A percentile compares a stretch with the other conserved stretches of the same genome.
phyloP scores from a whole-genome alignment of 2,888 invertebrate species.

The Platycnemis pennipes region DNA sequence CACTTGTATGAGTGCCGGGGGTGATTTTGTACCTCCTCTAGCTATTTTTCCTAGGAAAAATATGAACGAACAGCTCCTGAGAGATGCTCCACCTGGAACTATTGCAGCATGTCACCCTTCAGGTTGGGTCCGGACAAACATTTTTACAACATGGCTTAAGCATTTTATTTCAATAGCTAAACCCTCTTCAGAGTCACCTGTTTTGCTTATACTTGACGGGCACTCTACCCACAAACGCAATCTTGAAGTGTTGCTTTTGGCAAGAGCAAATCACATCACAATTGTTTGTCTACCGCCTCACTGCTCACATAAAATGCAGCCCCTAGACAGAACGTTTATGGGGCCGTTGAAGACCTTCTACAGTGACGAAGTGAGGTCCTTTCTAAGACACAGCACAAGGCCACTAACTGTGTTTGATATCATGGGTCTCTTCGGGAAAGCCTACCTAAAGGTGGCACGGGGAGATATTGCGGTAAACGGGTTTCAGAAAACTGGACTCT shows the following conservation, averaged over 20 bases:
- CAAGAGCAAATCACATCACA: constrained; percentile 53
- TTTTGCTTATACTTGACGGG: constrained; percentile 68
- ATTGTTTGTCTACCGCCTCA: constrained; percentile 70
- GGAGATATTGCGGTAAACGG: background rate
- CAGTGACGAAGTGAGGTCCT: constrained; percentile 53
- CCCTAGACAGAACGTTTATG: constrained; percentile 69
- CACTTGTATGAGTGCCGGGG: constrained; percentile 69
- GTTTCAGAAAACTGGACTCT: constrained; percentile 69
- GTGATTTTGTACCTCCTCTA: constrained; percentile 66
- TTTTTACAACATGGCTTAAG: constrained; percentile 69
- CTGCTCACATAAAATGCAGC: constrained; percentile 68
- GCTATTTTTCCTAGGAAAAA: constrained; percentile 65
- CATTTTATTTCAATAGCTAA: constrained; percentile 59
- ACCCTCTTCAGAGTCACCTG: constrained; percentile 68
- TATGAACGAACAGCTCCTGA: constrained; percentile 49
- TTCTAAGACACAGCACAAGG: constrained; percentile 20
- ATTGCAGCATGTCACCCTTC: constrained; percentile 65
- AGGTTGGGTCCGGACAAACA: constrained; percentile 47
- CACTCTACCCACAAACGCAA: constrained; percentile 69
- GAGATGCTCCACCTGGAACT: constrained; percentile 56
- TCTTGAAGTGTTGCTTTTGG: constrained; percentile 68
- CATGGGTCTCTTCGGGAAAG: constrained; percentile 68
- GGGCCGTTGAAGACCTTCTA: constrained; percentile 50
- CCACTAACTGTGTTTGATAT: constrained; percentile 69
- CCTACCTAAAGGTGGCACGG: constrained; percentile 42